Percentiles rank a stretch among this genome's conserved stretches.
Conservation (phyloP, 2,113 vertebrate species). For the Nipponia nippon region DNA sequence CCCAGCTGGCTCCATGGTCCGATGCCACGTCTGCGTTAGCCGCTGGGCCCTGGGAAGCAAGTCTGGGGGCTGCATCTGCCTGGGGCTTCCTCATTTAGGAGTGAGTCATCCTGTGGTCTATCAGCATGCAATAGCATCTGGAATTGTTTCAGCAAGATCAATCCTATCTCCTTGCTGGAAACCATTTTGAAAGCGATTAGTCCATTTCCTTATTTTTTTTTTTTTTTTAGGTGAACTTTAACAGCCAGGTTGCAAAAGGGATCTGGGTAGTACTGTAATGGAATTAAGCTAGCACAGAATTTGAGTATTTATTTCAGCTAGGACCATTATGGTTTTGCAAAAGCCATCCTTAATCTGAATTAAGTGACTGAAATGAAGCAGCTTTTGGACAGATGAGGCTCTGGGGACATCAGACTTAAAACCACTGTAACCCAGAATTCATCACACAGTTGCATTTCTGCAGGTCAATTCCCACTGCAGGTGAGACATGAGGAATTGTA, state of each 20-base stretch:
- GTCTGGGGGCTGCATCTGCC: not conserved
- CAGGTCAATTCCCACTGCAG: not conserved
- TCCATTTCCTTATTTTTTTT: not conserved
- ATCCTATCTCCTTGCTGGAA: not conserved
- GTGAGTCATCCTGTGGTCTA: fast-evolving
- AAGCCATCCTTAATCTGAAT: constrained; percentile 36
- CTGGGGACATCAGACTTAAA: not conserved
- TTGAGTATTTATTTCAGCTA: not conserved
- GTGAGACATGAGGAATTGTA: not conserved
- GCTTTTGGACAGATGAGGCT: not conserved
- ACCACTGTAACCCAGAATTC: not conserved
- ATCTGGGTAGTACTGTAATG: not conserved
- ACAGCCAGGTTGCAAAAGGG: not conserved
- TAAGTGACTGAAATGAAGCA: constrained; percentile 37
- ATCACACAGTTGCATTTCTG: not conserved
- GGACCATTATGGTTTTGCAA: not conserved
- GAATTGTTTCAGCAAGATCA: not conserved
- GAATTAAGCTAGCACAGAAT: not conserved
- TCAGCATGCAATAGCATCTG: not conserved
- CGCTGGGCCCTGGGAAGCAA: not conserved
- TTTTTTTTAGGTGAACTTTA: not conserved
- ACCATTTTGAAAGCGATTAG: not conserved
- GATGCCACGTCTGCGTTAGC: fast-evolving
- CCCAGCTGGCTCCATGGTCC: too few relatives aligned
- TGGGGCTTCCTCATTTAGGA: not conserved